phyloP scores from a whole-genome alignment of 2,797 vertebrate species.

The Triplophysa yarkandensis region DNA sequence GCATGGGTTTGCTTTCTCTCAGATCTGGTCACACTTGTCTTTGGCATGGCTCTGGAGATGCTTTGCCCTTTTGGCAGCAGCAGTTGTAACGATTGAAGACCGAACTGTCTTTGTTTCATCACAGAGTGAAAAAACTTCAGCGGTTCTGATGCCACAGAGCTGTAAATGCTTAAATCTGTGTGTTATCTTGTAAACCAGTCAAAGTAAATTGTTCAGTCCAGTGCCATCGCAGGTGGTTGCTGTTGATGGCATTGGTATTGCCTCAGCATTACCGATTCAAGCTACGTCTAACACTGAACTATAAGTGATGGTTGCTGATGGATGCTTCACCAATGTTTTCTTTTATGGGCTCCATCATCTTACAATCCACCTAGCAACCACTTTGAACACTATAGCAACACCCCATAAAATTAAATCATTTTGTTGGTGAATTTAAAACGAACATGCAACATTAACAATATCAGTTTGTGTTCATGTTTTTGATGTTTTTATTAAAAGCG shows the following conservation, averaged over 20 bases:
- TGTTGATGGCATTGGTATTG: constrained; percentile 22
- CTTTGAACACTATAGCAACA: not conserved
- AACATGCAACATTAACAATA: not conserved
- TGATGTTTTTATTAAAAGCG: not conserved
- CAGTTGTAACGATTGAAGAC: constrained; percentile 21
- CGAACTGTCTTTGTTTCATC: constrained; percentile 13
- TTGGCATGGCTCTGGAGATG: constrained; percentile 26
- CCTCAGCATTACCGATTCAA: constrained; percentile 11
- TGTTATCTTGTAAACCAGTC: constrained; percentile 43
- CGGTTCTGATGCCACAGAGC: not conserved
- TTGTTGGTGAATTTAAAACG: not conserved
- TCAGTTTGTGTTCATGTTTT: not conserved
- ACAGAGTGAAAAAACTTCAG: not conserved
- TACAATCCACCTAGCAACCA: not conserved
- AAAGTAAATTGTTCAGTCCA: constrained; percentile 17
- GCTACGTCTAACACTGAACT: constrained; percentile 1
- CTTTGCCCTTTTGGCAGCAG: constrained; percentile 32
- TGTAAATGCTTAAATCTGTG: constrained; percentile 41
- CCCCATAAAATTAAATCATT: not conserved
- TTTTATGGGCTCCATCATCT: not conserved
- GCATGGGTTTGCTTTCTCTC: constrained; percentile 6
- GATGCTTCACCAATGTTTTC: not conserved
- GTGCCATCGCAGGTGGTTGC: constrained; percentile 40
- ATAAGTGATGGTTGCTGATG: not conserved
- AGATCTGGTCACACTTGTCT: constrained; percentile 31